A percentile compares a stretch with the other conserved stretches of the same genome.
phyloP scores from a whole-genome alignment of 2,113 vertebrate species.

The Nettapus auritus region DNA sequence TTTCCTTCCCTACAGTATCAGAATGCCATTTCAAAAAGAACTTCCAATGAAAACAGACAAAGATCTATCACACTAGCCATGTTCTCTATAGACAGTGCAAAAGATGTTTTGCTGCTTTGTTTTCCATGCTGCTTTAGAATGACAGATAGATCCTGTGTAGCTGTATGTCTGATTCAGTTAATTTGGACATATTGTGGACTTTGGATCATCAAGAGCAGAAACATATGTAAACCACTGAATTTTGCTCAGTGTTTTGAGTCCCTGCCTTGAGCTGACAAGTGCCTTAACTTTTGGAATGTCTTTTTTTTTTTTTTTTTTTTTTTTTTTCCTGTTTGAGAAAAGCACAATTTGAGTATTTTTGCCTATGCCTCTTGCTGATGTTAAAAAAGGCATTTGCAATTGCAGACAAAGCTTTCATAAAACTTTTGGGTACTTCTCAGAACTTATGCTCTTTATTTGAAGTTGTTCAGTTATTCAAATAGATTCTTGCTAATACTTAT shows the following conservation, averaged over 20 bases:
- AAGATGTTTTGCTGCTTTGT: not conserved
- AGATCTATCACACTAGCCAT: not conserved
- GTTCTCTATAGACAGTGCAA: not conserved
- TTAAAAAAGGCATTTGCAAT: not conserved
- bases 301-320: not conserved
- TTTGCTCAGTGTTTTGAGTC: not conserved
- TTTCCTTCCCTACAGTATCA: not conserved
- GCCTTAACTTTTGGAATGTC: not conserved
- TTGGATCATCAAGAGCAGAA: not conserved
- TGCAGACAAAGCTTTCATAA: not conserved
- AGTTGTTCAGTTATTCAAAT: not conserved
- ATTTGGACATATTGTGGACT: not conserved
- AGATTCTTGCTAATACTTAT: not conserved
- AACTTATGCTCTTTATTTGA: not conserved
- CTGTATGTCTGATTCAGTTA: not conserved
- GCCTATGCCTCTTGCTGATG: not conserved
- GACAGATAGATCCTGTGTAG: not conserved
- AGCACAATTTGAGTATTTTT: not conserved
- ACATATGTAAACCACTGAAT: not conserved
- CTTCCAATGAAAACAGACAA: not conserved
- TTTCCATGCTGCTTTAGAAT: not conserved
- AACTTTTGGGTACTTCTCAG: not conserved
- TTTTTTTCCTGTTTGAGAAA: not conserved
- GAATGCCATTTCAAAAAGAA: not conserved
- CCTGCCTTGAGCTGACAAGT: not conserved